A percentile compares a stretch with the other conserved stretches of the same genome.
Evolutionary conservation across 2,888 invertebrate species (phyloP).

Genomic region (Muscina levida): DNA sequence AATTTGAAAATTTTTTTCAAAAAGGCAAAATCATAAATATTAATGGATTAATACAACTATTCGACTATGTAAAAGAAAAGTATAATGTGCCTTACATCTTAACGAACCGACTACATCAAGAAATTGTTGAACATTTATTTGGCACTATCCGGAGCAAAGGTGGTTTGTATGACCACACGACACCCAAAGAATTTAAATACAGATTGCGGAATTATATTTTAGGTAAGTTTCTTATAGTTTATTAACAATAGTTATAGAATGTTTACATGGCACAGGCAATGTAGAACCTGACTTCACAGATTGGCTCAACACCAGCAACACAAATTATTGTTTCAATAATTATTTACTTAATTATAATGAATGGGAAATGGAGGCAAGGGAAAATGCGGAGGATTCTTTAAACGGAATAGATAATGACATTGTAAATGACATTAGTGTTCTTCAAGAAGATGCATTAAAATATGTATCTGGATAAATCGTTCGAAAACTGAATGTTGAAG

Average conservation of each 20-base stretch:
- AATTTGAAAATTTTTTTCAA: constrained; percentile 50
- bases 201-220: constrained; percentile 36
- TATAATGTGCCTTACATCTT: constrained; percentile 16
- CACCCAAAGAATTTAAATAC: constrained; percentile 43
- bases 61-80: not conserved
- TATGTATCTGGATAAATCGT: constrained; percentile 32
- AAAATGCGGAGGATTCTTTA: not conserved
- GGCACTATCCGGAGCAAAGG: too few species aligned
- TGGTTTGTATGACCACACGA: too few species aligned
- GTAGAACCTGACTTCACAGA: constrained; percentile 13
- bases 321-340: not conserved
- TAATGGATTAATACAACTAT: constrained; percentile 26
- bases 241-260: not conserved
- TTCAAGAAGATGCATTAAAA: too few species aligned
- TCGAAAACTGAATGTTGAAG: constrained; percentile 29
- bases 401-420: not conserved
- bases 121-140: too few species aligned
- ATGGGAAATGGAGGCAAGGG: not conserved
- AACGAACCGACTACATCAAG: constrained; percentile 6
- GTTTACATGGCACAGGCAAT: too few species aligned
- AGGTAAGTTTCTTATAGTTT: constrained; percentile 20
- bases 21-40: constrained; percentile 52
- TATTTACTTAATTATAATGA: too few species aligned
- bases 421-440: not conserved
- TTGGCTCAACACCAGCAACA: not conserved